Evolutionary conservation across 2,888 invertebrate genomes (phyloP), one percentile per base, ranked within the genome.

Genomic region (Tetragonula carbonaria): DNA sequence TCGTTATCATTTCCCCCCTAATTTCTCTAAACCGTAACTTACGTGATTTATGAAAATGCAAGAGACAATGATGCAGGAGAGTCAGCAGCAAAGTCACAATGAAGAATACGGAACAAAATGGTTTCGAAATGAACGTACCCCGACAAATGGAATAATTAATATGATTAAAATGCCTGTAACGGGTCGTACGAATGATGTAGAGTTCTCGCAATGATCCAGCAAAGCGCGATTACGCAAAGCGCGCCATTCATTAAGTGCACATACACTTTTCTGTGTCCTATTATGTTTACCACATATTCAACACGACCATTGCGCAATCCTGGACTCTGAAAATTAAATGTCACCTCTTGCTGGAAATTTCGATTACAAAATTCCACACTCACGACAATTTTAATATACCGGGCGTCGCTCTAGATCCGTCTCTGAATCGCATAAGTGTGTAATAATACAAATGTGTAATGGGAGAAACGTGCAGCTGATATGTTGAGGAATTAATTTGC

Each of bases 221-320:
- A 66, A n/a, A 50, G 14, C 55, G 51, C 28, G n/a, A 38, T 84
- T 84, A 45, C 84, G 81, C 66, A 84, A 84, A 81, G 6, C 63
- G 67, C 28, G 23, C 71, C 23, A 59, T 81, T 74, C 70, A 53
- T 81, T 80, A 50, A n/a, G 33, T 74, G 70, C 57, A n/a, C 4
- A 13, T 28, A 76, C 45, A 50, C 16, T 74, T 70, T 67, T 55
- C 74, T 63, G 5, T 2, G 59, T 0, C n/a, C 57, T 74, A 66
- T 74, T 71, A 59, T 66, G 33, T 74, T 59, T 65, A 45, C 75
- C 21, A 50, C 4, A 23, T 38, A 3, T 50, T 45, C 38, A 8
- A 23, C 23, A 50, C 2, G 38, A 5, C 21, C 16, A 51, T 81
- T 62, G 50, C 18, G 67, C 62, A 81, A 80, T 6, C 3, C 13